Evolutionary conservation across 1,140 invertebrate species (phyloP), one percentile per base, ranked within the genome.

Genomic region (Leptestheria dahalacensis): DNA sequence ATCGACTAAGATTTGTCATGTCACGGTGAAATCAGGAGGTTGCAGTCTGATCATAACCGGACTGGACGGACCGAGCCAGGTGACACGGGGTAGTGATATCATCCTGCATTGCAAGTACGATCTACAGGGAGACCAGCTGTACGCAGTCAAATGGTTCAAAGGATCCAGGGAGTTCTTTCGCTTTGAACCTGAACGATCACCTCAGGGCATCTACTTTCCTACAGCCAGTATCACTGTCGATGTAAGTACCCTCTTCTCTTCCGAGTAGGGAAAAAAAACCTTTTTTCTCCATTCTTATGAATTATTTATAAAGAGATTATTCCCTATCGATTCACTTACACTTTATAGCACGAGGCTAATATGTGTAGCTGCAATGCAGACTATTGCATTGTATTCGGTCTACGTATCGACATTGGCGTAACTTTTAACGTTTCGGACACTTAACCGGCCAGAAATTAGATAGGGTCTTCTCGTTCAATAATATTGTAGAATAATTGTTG

Each of bases 91-190:
- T 28, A 77, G 79, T 18, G 76, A 78, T 52, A 83, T 79, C 24
- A 77, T 75, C 24, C 72, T 89, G 49, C 76, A 77, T 29, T 89
- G 86, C 70, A 74, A 78, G 47, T 86, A 85, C 74, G 80, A 85
- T 68, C 71, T 85, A 61, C 26, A 55, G 33, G 58, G 58, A 11
- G 58, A 60, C 25, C 48, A 33, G 21, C 58, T 62, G 10, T 62
- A 62, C 25, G 61, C 61, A 41, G 61, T 62, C 61, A 62, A 62
- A 52, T 62, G 61, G 61, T 62, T 59, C 57, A 59, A 62, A 46
- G 53, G 59, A 26, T 48, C 51, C 23, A 11, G 46, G 24, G 61
- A 62, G 26, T 62, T 62, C 29, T 62, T 33, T 49, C 61, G 56
- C 55, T 62, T 62, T 26, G 29, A 54, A 54, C 61, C 61, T 46